Base-by-base conservation (phyloP, 2,797 vertebrate species). In the Scolopax rusticola region DNA sequence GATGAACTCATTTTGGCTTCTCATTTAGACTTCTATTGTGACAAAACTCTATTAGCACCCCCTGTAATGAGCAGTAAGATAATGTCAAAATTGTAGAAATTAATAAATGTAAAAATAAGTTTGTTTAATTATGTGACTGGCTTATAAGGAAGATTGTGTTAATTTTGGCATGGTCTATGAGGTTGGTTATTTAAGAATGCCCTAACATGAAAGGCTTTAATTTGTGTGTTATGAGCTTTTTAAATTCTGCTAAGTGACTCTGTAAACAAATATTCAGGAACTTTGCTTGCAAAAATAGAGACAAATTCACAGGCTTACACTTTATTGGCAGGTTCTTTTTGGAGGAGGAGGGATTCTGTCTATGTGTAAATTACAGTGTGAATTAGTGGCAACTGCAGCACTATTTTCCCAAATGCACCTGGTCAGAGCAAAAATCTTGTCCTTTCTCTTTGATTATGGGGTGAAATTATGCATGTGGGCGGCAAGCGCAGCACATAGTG, bases 21-120 rank as follows among this genome's bases (percentile, higher is more conserved):
- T 95, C 77, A 59, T 95, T 91, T 88, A 84, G 73, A 78, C 48
- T 86, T 68, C 33, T 85, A n/a, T 80, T 88, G 63, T 74, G 70
- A 86, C 61, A 91, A 56, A 82, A 45, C 65, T 85, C 60, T 82
- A 43, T 88, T 84, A 87, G 33, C 28, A 43, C 25, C 41, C 25
- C 24, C 12, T 47, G 33, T 88, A 95, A 95, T 82, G 51, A 85
- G 50, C 59, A 70, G 47, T 33, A 82, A 84, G 74, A 50, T 81
- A 86, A 59, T 48, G 63, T 88, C 83, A 84, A 76, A 91, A 64
- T 15, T 90, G 25, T 87, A 70, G 76, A 73, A 86, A 38, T 75
- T 61, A 81, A 94, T 59, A 95, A 90, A 89, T 0, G 3, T 65
- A 69, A 78, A 87, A 94, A 19, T 67, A 89, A 88, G 45, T 74